phyloP scores from a whole-genome alignment of 2,797 vertebrate genomes.

The Clarias fuscus region DNA sequence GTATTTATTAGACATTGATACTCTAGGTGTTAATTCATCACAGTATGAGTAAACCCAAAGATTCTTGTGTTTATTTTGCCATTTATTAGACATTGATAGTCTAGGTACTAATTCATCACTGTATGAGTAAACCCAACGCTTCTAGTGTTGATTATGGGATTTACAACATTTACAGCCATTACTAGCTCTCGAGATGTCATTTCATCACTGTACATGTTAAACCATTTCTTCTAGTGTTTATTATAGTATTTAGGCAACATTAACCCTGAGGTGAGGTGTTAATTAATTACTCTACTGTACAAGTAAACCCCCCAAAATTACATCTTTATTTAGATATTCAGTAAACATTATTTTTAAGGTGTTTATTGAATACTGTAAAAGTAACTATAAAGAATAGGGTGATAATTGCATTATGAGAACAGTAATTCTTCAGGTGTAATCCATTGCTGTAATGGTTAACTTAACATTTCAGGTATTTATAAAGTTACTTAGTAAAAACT shows the following conservation, averaged over 20 bases:
- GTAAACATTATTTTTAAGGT: not conserved
- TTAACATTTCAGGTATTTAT: not conserved
- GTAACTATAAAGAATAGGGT: too few species aligned
- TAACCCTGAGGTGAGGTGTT: not conserved
- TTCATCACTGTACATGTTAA: not conserved
- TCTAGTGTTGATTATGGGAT: not conserved
- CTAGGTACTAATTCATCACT: not conserved
- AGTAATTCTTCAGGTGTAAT: not conserved
- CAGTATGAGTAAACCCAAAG: not conserved
- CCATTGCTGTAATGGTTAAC: not conserved
- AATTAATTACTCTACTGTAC: not conserved
- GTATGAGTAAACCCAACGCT: not conserved
- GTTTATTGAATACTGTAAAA: too few species aligned
- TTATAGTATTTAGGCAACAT: not conserved
- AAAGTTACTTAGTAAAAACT: not conserved
- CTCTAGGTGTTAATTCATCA: not conserved
- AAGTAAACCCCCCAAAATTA: not conserved
- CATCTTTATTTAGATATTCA: not conserved
- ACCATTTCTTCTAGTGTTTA: not conserved
- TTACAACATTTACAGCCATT: not conserved
- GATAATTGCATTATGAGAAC: not conserved
- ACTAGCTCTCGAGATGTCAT: not conserved
- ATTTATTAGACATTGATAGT: not conserved
- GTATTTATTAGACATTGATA: not conserved
- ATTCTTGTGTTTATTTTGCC: not conserved